Conservation (phyloP, 1,140 invertebrate genomes). For the Nymphalis io region DNA sequence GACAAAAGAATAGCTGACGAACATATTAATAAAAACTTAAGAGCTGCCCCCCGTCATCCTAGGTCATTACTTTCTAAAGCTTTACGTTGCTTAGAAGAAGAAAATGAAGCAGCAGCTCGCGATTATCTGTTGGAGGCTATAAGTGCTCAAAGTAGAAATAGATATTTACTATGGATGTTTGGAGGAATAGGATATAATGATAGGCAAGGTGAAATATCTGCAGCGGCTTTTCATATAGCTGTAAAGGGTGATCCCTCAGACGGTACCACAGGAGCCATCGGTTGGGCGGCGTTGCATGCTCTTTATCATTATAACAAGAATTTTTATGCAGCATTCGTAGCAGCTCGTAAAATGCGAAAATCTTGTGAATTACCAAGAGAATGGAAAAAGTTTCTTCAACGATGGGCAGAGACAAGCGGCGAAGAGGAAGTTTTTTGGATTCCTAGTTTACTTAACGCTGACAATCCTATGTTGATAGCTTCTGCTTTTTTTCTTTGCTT, state of each 20-base stretch:
- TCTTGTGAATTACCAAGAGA: constrained; percentile 57
- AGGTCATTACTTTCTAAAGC: constrained; percentile 55
- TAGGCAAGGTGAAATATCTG: constrained; percentile 45
- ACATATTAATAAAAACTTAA: constrained; percentile 55
- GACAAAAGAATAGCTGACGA: constrained; percentile 53
- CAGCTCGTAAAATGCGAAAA: constrained; percentile 71
- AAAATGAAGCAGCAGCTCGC: constrained; percentile 51
- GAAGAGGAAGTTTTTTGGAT: constrained; percentile 71
- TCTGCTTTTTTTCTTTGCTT: constrained; percentile 73
- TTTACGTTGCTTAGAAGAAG: constrained; percentile 61
- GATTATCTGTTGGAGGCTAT: constrained; percentile 56
- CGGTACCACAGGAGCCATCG: constrained; percentile 61
- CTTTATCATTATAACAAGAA: constrained; percentile 60
- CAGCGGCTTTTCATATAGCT: constrained; percentile 65
- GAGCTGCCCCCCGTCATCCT: constrained; percentile 49
- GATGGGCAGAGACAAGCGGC: constrained; percentile 64
- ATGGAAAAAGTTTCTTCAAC: constrained; percentile 60
- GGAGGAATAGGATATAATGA: constrained; percentile 60
- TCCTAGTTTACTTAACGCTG: constrained; percentile 44
- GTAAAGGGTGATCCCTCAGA: constrained; percentile 64
- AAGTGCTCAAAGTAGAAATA: constrained; percentile 53
- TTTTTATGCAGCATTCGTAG: constrained; percentile 61
- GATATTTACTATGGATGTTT: constrained; percentile 66
- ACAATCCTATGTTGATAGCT: constrained; percentile 64
- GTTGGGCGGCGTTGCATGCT: constrained; percentile 69